Base-by-base conservation (phyloP, 2,113 vertebrate genomes). In the Zosterops lateralis region DNA sequence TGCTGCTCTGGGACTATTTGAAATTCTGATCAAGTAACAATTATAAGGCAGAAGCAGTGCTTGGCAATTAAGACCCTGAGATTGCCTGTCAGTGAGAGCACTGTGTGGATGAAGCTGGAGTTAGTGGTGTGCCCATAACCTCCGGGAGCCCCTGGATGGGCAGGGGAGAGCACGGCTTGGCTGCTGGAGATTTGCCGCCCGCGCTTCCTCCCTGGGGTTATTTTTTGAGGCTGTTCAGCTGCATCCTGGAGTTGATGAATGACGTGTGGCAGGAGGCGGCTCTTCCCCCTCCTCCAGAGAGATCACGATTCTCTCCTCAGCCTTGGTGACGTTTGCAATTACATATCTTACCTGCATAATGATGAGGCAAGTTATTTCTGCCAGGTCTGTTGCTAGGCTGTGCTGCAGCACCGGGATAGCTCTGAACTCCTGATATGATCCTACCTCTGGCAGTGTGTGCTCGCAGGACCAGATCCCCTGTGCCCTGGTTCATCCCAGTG, bases 11-110 rank as follows among this genome's bases (percentile, higher is more conserved):
- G 94, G 94, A 91, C 85, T 94, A 5, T 84, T 96, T 96, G 90
- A 86, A 94, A 96, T 96, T 97, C 96, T 7, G 14, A 94, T 95
- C 92, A 92, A 90, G 82, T 84, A 86, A 86, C 93, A 92, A 88
- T 94, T 96, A 86, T 54, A 90, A 86, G 92, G 72, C 72, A 93
- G 87, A 75, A 81, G 78, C 85, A 53, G 53, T 10, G 72, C 87
- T 50, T 81, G 88, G 85, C 90, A 90, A 64, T 94, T 88, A 93
- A 84, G 94, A 64, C 73, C 60, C 79, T 0, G 17, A 65, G 91
- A 68, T 56, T 45, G 82, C 61, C 75, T 88, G 90, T 95, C 91
- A 75, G 8, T 16, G 87, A 45, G 67, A 51, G 68, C 73, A 18
- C 5, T 0, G 2, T 64, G 71, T 34, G 70, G 65, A 17, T 81